Conservation (phyloP, 1,140 invertebrate genomes). For the Papilio polytes region DNA sequence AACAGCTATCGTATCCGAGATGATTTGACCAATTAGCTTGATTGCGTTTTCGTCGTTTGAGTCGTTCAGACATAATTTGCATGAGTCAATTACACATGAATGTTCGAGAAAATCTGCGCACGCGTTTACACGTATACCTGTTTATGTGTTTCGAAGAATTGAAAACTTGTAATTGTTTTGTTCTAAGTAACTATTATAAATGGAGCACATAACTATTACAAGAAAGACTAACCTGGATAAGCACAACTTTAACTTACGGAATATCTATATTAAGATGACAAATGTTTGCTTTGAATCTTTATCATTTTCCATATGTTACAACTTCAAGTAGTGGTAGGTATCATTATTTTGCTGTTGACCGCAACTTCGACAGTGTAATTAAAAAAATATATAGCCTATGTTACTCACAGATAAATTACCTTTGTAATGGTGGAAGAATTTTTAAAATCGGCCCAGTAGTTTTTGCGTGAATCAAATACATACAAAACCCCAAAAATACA, state of each 20-base stretch:
- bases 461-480: no score
- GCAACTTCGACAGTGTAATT: background rate
- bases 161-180: background rate
- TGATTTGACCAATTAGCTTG: slow-evolving; percentile 29
- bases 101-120: slow-evolving; percentile 39
- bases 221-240: background rate
- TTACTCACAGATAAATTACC: no score
- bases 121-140: background rate
- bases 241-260: background rate
- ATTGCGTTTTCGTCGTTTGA: slow-evolving; percentile 21
- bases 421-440: no score
- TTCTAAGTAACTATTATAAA: background rate
- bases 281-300: background rate
- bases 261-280: background rate
- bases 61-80: slow-evolving; percentile 44
- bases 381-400: background rate
- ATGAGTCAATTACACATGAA: slow-evolving; percentile 43
- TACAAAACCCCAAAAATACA: no score
- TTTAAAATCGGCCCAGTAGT: no score
- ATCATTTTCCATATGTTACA: background rate
- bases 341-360: background rate
- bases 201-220: background rate
- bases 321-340: background rate
- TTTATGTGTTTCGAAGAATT: background rate
- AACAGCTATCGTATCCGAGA: background rate